phyloP scores from a whole-genome alignment of 1,140 invertebrate species.

The Pygmarrhopalites habei region DNA sequence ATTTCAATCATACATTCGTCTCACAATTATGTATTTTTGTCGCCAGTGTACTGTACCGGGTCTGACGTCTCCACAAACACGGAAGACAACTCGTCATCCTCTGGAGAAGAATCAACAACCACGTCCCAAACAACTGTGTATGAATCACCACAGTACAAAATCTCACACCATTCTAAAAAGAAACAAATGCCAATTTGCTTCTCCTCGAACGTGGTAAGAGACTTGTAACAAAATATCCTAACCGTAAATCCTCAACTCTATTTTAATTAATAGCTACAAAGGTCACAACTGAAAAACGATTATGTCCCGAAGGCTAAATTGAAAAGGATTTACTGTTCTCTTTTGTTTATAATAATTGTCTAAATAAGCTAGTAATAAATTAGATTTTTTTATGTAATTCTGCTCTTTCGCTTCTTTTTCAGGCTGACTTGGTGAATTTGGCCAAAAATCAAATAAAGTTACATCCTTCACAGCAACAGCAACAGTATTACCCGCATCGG shows the following conservation, averaged over 20 bases:
- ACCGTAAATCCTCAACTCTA: too few relatives aligned
- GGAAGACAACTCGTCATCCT: conserved; percentile 42
- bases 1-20: too few relatives aligned
- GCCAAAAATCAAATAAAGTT: conserved; percentile 4
- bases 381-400: too few relatives aligned
- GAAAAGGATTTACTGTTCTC: too few relatives aligned
- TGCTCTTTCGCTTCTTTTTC: too few relatives aligned
- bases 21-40: too few relatives aligned
- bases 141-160: conserved; percentile 53
- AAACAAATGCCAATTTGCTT: conserved; percentile 22
- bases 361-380: too few relatives aligned
- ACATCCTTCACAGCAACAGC: not conserved
- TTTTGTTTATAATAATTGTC: too few relatives aligned
- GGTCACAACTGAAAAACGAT: too few relatives aligned
- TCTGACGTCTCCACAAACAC: conserved; percentile 50
- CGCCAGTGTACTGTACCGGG: conserved; percentile 66
- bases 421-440: conserved; percentile 5
- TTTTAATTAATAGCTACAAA: too few relatives aligned
- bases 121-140: conserved; percentile 59
- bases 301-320: too few relatives aligned
- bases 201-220: conserved; percentile 11
- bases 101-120: conserved; percentile 33
- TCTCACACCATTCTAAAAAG: conserved; percentile 50
- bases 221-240: too few relatives aligned
- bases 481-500: not conserved